Base-by-base conservation (phyloP, 92 coral and sea anemone genomes). In the Plumapathes pennacea region DNA sequence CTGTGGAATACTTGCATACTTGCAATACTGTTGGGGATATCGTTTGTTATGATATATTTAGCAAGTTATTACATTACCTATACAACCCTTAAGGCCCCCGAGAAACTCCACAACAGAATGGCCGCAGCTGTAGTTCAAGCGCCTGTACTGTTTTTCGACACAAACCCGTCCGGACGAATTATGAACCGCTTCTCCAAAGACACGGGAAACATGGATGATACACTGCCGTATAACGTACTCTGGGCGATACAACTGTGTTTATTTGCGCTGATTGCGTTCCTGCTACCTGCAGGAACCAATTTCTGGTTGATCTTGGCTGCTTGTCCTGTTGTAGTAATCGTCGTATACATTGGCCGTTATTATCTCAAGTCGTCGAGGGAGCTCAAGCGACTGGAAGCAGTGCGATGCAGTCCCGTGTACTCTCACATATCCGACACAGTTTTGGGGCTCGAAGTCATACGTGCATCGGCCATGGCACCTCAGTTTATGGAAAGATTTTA, bases 131-230 rank as follows among this genome's bases (percentile, higher is more conserved):
- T 56, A 28, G 46, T 56, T n/a, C 37, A 36, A 12, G 63, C 63
- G 14, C 48, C 49, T 6, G 45, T 56, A 28, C 17, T 46, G 19
- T 56, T 56, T 56, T 56, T 37, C 33, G 63, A 56, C 63, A 56
- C 63, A 32, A 56, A 48, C 40, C 63, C 63, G 15, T 37, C 63
- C 5, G 63, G 63, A 5, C 63, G 63, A 31, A 56, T 56, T 23
- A 32, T 56, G 63, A 56, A 56, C 40, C 47, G 63, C 46, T 56
- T 56, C 47, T 56, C 63, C 15, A 56, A 36, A 37, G 49, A 56
- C 20, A 48, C 40, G 40, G 63, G 40, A n/a, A 37, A 48, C 63
- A 38, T 56, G 63, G 63, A 56, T 36, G 63, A 56, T 23, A 15
- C 37, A 7, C 50, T 58, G 11, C 64, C 50, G 43, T 50, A 50